These are phyloP conservation scores for Ichneumoninae sp. DNA, from an alignment of 2,888 invertebrate species.

Conservation along the genomic window DNA sequence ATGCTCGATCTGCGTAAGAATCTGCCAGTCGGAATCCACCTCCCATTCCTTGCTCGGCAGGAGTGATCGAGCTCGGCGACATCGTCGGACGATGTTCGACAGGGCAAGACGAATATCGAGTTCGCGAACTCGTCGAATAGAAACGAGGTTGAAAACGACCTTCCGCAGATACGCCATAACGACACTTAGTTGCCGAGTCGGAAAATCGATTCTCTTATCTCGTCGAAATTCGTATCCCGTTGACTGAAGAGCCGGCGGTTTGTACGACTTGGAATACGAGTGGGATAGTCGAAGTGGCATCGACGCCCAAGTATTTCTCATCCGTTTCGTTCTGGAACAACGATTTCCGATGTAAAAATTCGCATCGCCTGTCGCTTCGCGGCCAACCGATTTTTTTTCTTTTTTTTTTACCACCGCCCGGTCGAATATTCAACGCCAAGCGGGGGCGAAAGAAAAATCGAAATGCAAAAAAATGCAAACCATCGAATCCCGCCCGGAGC, in stretches of 20 bases:
- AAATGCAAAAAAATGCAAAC: constrained; percentile 1
- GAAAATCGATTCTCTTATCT: too few relatives aligned
- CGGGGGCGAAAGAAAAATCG: neutral
- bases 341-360: neutral
- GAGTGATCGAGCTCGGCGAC: neutral
- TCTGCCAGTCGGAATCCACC: neutral
- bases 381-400: neutral
- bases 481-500: neutral
- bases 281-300: neutral
- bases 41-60: constrained; percentile 3
- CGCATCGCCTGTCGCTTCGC: neutral
- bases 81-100: constrained; percentile 1
- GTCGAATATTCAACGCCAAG: neutral
- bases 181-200: neutral
- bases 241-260: neutral
- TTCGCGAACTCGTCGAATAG: neutral
- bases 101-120: neutral
- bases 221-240: neutral
- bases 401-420: too few relatives aligned
- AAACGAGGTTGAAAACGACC: neutral
- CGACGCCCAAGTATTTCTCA: neutral
- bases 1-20: neutral
- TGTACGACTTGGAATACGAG: neutral
- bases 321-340: neutral
- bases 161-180: neutral